Base-by-base conservation (phyloP, 30 jellyfish, hydroid and myxozoan genomes). In the Phacellophora camtschatica region DNA sequence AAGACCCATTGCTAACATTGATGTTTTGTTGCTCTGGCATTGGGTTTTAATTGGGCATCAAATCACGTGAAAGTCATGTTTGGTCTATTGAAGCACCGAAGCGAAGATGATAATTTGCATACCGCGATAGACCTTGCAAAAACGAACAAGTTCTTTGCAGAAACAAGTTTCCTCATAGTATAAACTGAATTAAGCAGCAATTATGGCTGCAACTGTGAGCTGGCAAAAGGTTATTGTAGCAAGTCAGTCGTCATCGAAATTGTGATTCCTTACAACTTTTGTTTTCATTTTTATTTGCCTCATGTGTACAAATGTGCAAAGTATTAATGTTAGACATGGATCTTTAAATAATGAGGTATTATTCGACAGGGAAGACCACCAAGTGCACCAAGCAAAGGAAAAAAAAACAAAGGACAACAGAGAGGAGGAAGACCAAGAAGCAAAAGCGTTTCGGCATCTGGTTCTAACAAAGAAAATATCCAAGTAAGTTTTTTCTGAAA, bases 391-490 rank as follows among this genome's bases (percentile, higher is more conserved):
- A 66, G 81, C 13, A 80, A 85, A 20, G 25, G 35, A 15, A 76
- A 77, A 45, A 71, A 73, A 58, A 84, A 53, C 69, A 67, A 72
- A 18, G 71, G 74, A n/a, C 73, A 61, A 7, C 79, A 18, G 12
- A 61, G 92, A 36, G 82, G 65, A 1, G 83, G 92, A 12, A 37
- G 96, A 19, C 90, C 92, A 15, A 66, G 89, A 66, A 68, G 79
- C 50, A 87, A 87, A 62, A 62, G 85, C 27, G 84, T 81, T 19
- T 46, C 96, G 19, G 37, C 77, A 15, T 18, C 89, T 5, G 84
- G 88, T 6, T 53, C 96, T 18, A 87, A 87, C 56, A 87, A 87
- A 62, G 96, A 87, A 62, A 87, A 87, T 55, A 77, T 87, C 22
- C 91, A 87, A 88, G 96, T 87, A 68, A 19, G 10, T 19, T 4